phyloP scores from a whole-genome alignment of 1,140 invertebrate genomes.

The Ceratina calcarata region DNA sequence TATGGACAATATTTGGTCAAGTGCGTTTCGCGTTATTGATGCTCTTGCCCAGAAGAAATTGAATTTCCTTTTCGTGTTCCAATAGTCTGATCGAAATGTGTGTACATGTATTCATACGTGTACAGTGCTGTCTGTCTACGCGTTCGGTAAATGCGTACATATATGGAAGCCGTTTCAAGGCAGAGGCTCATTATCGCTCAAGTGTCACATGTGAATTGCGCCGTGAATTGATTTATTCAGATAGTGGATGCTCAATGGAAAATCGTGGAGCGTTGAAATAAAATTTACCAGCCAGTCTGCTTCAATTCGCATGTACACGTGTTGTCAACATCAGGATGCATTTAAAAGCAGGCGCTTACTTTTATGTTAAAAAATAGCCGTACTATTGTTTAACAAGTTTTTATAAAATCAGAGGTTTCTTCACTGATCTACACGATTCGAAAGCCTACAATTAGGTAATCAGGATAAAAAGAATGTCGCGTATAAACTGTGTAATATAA shows the following conservation, averaged over 20 bases:
- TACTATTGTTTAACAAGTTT: neutral
- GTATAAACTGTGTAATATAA: too few species aligned
- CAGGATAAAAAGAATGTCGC: too few species aligned
- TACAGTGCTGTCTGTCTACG: conserved; percentile 20
- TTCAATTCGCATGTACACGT: conserved; percentile 39
- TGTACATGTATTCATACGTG: neutral
- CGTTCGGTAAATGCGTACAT: conserved; percentile 14
- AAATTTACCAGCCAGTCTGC: conserved; percentile 14
- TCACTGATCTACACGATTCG: neutral
- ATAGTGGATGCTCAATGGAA: conserved; percentile 40
- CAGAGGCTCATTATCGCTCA: conserved; percentile 39
- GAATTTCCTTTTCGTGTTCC: conserved; percentile 34
- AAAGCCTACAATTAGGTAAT: too few species aligned
- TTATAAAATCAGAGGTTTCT: neutral
- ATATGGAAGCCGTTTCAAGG: conserved; percentile 48
- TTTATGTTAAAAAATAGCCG: neutral
- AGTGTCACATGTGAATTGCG: conserved; percentile 49
- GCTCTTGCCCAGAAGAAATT: conserved; percentile 32
- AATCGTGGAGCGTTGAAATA: conserved; percentile 40
- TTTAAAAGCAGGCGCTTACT: conserved; percentile 22
- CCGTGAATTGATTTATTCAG: conserved; percentile 51
- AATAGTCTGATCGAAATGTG: neutral
- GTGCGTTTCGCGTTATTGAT: conserved; percentile 39
- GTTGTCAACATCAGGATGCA: conserved; percentile 16
- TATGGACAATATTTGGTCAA: conserved; percentile 20